These are phyloP conservation scores for Drosophila leonis DNA, from an alignment of 2,888 invertebrate species.

Conservation along the genomic window DNA sequence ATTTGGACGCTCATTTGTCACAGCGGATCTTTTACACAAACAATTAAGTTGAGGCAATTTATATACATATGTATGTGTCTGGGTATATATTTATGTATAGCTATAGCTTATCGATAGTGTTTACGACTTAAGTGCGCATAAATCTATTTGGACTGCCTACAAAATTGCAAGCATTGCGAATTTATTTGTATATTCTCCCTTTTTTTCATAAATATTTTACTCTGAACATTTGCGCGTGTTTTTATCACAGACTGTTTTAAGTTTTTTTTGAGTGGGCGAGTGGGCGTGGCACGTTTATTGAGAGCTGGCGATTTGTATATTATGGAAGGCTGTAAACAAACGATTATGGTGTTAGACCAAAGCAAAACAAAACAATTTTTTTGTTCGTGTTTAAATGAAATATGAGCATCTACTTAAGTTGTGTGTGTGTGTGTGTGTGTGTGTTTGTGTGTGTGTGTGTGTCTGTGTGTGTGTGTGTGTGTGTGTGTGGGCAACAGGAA, in stretches of 20 bases:
- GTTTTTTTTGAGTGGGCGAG: neutral
- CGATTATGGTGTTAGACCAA: conserved; percentile 25
- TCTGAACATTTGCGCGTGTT: conserved; percentile 5
- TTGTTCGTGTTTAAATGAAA: conserved; percentile 40
- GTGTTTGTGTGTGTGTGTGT: neutral
- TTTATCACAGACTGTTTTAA: neutral
- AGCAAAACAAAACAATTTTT: conserved; percentile 18
- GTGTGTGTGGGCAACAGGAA: conserved; percentile 15
- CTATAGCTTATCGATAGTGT: conserved; percentile 26
- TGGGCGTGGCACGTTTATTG: conserved; percentile 30
- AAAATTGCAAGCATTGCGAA: conserved; percentile 37
- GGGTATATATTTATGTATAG: neutral
- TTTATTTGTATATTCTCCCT: conserved; percentile 15
- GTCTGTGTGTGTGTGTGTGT: neutral
- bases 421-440: neutral
- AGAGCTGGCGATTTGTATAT: conserved; percentile 44
- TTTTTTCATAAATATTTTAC: neutral
- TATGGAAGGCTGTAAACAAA: conserved; percentile 58
- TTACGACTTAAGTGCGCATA: conserved; percentile 36
- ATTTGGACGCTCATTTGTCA: conserved; percentile 31
- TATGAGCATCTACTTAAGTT: conserved; percentile 23
- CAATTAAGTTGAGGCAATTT: conserved; percentile 15
- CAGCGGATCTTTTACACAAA: conserved; percentile 26
- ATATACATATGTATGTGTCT: neutral
- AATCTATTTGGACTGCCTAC: conserved; percentile 31